Evolutionary conservation across 1,140 invertebrate species (phyloP), one percentile per base, ranked within the genome.

Genomic region (Habropoda laboriosa): DNA sequence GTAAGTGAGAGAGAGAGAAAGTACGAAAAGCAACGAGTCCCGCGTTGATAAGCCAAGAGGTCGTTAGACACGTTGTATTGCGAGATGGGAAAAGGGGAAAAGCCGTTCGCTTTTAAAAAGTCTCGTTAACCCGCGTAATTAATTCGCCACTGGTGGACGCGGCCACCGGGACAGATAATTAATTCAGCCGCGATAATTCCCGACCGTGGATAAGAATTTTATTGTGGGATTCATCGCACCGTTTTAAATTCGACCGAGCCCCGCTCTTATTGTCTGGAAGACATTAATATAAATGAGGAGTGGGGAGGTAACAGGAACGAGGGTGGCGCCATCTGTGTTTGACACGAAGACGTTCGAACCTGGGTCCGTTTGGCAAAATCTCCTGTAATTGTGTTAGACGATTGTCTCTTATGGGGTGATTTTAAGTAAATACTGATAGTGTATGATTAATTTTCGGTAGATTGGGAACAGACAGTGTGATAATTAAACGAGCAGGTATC

Each of bases 111-210:
- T 55, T 82, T 84, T 79, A 84, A 84, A 84, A 84, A 84, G 76
- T 76, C 81, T 84, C 81, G 70, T 83, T 79, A 79, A 84, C 67
- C 55, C 75, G 76, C 61, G 64, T 84, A 84, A 83, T 84, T 82
- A 84, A 84, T 84, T 79, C 71, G 57, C 47, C 45, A 40, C 61
- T 18, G 51, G 53, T 42, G 51, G 57, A 49, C 60, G 66, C 45
- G 45, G 40, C 60, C 51, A 45, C 55, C 66, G 79, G 66, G 61
- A 79, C 55, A 68, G 82, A 83, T 80, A 85, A 84, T 84, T 84
- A 83, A 83, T 84, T 83, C 63, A 79, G 49, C 70, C 63, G 58
- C 81, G 74, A 83, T 81, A 82, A 64, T 42, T 83, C 73, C 61
- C 38, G 61, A 3, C 67, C 47, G 45, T n/a, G 80, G 68, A 79